Evolutionary conservation across 2,888 invertebrate genomes (phyloP).

Genomic region (Eupithecia tripunctaria): DNA sequence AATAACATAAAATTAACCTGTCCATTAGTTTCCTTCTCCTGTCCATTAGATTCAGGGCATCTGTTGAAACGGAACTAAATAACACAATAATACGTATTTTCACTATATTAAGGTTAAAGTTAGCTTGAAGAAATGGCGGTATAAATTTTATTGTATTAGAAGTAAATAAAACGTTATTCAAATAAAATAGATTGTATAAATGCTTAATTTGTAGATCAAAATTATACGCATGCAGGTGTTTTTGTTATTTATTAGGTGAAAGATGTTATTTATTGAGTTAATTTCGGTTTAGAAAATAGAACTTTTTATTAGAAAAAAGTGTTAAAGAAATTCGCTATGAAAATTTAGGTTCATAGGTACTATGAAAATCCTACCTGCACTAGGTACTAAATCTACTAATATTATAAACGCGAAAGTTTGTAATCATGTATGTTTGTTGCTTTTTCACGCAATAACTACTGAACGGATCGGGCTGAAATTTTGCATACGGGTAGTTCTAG

Average conservation of each 20-base stretch:
- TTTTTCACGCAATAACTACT: too few species aligned
- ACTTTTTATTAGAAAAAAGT: too few species aligned
- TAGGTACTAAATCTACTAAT: too few species aligned
- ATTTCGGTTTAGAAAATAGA: neutral
- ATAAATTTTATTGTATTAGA: slow-evolving; percentile 44
- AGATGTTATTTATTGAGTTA: neutral
- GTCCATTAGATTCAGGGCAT: slow-evolving; percentile 44
- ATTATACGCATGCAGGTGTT: slow-evolving; percentile 36
- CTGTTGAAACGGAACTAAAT: slow-evolving; percentile 47
- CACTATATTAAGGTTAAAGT: neutral
- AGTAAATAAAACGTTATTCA: slow-evolving; percentile 27
- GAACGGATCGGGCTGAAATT: too few species aligned
- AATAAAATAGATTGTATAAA: slow-evolving; percentile 31
- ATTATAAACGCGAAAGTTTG: too few species aligned
- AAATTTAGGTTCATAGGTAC: too few species aligned
- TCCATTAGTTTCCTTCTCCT: slow-evolving; percentile 26
- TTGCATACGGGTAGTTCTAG: too few species aligned
- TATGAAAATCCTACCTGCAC: too few species aligned
- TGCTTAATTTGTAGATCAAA: slow-evolving; percentile 34
- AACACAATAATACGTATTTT: slow-evolving; percentile 1
- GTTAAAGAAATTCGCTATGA: too few species aligned
- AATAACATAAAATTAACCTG: slow-evolving; percentile 18
- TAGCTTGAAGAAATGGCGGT: slow-evolving; percentile 1
- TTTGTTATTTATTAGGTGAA: slow-evolving; percentile 26
- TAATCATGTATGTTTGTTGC: too few species aligned